Evolutionary conservation across 2,888 invertebrate genomes (phyloP).

Genomic region (Cantharis rustica): DNA sequence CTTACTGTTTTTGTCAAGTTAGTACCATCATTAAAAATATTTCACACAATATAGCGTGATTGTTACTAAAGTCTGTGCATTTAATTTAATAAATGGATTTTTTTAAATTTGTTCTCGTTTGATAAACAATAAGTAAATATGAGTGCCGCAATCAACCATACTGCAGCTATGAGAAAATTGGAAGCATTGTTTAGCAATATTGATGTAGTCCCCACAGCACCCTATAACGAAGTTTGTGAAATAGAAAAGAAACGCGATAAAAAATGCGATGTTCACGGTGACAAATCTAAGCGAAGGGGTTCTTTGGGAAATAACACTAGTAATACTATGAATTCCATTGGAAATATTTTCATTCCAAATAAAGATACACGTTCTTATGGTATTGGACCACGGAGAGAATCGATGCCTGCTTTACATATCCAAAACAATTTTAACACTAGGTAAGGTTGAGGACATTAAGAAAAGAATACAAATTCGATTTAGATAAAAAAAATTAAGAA

Average conservation of each 20-base stretch:
- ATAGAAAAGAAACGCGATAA: slow-evolving; percentile 64
- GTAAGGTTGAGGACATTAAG: slow-evolving; percentile 33
- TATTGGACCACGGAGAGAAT: slow-evolving; percentile 57
- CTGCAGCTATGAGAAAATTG: slow-evolving; percentile 70
- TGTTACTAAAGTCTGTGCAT: background rate
- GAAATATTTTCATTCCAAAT: slow-evolving; percentile 19
- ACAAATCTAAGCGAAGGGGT: slow-evolving; percentile 59
- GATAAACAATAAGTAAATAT: background rate
- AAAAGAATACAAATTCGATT: background rate
- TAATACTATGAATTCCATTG: slow-evolving; percentile 29
- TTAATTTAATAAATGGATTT: background rate
- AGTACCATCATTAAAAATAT: background rate
- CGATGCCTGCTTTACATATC: slow-evolving; percentile 55
- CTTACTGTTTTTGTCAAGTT: slow-evolving; percentile 6
- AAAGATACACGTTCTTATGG: slow-evolving; percentile 50
- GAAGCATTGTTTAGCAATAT: slow-evolving; percentile 74
- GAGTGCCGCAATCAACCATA: slow-evolving; percentile 60
- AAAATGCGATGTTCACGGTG: slow-evolving; percentile 75
- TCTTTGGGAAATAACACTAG: slow-evolving; percentile 63
- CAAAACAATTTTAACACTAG: slow-evolving; percentile 44
- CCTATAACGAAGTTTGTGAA: slow-evolving; percentile 46
- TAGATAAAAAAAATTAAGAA: background rate
- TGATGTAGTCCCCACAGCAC: slow-evolving; percentile 51
- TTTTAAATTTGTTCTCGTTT: background rate
- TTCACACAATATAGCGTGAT: background rate